Evolutionary conservation across 1,140 invertebrate genomes (phyloP), one percentile per base, ranked within the genome.

Genomic region (Zaprionus taronus): DNA sequence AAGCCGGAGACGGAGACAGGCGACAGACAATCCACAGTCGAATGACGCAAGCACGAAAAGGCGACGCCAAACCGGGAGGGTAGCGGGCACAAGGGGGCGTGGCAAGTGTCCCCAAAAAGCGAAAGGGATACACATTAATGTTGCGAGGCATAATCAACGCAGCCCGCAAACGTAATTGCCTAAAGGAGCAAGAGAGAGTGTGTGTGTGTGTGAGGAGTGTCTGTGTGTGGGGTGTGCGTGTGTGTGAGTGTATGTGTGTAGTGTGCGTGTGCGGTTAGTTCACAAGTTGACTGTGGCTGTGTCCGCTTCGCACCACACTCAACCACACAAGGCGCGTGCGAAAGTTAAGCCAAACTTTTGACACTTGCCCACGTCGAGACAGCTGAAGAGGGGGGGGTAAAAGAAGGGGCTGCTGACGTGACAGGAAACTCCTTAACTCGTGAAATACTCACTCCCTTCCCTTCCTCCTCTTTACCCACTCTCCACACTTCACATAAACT

Each of bases 291-390:
- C 36, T 63, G 49, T 51, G 65, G 41, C 41, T 44, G 41, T 17
- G 41, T 44, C 15, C 63, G 69, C 77, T 83, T 75, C 22, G 69
- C 60, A 51, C 34, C 44, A 31, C 70, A 31, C 70, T 20, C 53
- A 31, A 7, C 20, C 69, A 41, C 69, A 28, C 36, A 56, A 49
- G 26, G 63, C 79, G 80, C 81, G 80, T 86, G 83, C 77, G 51
- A 90, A 81, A 87, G 85, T 84, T 87, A 75, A 79, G 71, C 58
- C 85, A 73, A 81, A 89, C 85, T 90, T 89, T 84, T 84, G 81
- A 90, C 84, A 89, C 84, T 81, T 75, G 68, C 24, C 49, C 68
- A 62, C 68, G 60, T 55, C 51, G 70, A 67, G 47, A 51, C 47
- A 51, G 15, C 49, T 15, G 55, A 28, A 31, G 20, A 38, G 63